Evolutionary conservation across 2,113 vertebrate genomes (phyloP).

Genomic region (Nyctibius bracteatus): DNA sequence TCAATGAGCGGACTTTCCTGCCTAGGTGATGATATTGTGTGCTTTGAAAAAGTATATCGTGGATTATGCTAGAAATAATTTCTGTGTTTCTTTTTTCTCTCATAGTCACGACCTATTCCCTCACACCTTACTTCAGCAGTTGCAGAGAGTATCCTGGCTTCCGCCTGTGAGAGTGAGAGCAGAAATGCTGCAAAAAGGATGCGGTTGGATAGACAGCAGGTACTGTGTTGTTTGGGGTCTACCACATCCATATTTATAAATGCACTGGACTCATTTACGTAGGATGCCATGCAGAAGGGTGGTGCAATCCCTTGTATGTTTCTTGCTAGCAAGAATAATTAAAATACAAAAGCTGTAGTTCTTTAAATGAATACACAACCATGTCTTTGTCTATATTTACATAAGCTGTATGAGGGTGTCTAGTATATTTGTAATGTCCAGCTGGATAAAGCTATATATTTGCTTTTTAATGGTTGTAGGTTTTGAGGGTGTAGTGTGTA

Average conservation of each 20-base stretch:
- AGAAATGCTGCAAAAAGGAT: conserved; percentile 86
- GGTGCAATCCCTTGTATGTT: background rate
- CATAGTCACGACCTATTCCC: conserved; percentile 84
- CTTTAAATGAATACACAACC: background rate
- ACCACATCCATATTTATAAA: background rate
- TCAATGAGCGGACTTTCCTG: conserved; percentile 55
- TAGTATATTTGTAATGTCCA: background rate
- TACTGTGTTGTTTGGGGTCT: conserved; percentile 57
- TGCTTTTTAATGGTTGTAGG: background rate
- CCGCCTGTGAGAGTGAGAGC: conserved; percentile 85
- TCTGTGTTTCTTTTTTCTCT: conserved; percentile 62
- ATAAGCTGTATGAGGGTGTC: background rate
- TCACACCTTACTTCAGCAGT: conserved; percentile 88
- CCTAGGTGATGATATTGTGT: conserved; percentile 14
- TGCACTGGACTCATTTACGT: background rate
- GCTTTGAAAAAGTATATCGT: background rate
- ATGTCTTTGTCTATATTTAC: conserved; percentile 3
- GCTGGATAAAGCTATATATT: background rate
- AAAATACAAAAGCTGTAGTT: background rate
- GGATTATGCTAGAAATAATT: conserved; percentile 66
- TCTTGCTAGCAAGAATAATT: background rate
- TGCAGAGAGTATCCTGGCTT: conserved; percentile 86
- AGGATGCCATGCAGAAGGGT: background rate
- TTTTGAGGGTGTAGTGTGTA: background rate
- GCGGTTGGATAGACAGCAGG: conserved; percentile 83